Evolutionary conservation across 1,140 invertebrate genomes (phyloP), one percentile per base, ranked within the genome.

Genomic region (Vollenhovia emeryi): DNA sequence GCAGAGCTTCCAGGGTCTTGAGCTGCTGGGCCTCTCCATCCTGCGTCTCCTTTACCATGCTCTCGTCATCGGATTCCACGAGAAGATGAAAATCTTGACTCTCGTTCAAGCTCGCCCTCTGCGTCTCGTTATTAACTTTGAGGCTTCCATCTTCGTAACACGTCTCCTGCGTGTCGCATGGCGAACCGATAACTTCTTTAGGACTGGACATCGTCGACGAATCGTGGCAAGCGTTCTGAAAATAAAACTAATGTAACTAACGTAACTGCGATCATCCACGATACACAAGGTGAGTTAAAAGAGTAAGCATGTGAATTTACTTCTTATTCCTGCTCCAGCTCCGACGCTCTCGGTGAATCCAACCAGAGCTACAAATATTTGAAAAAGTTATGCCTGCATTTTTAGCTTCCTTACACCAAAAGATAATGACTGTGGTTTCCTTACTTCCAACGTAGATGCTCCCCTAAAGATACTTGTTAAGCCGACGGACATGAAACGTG

Each of bases 51-150:
- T 52, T n/a, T 3, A 2, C 57, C 48, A 43, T 59, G 8, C 24
- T 74, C 21, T 84, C 78, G 8, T 91, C 83, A 0, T 84, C 86
- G 1, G 62, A 74, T 21, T 87, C 91, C 3, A 93, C 15, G 0
- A 94, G 78, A 40, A 94, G 78, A 40, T 82, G 86, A 85, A 94
- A 93, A 80, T 93, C 90, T 80, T 94, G 93, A 83, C 93, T 94
- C 66, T 93, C 92, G 6, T 62, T 75, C 2, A 59, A 11, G 7
- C 2, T 55, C 11, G 5, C 4, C 0, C 15, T 55, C 24, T 71
- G 78, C 0, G 36, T 57, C 8, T 82, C 78, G 9, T 3, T 18
- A 1, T 13, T n/a, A 33, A 45, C 7, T 33, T 71, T 45, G 5
- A 43, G 8, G 52, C n/a, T 27, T 8, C 73, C 66, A 30, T 73